Percentiles rank a stretch among this genome's conserved stretches.
Conservation (phyloP, 2,113 vertebrate species). For the Pycnonotus jocosus region DNA sequence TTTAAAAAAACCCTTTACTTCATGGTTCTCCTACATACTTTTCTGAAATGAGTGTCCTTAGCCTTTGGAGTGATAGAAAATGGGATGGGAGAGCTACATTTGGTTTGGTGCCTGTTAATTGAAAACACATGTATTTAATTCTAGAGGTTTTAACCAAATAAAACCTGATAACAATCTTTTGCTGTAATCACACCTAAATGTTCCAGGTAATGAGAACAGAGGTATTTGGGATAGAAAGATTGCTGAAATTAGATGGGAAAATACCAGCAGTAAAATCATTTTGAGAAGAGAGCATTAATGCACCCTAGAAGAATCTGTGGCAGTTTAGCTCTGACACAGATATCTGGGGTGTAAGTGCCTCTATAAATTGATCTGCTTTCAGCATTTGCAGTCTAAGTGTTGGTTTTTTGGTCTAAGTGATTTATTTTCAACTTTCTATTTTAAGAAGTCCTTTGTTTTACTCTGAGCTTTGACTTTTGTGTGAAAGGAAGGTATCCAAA, state of each 20-base stretch:
- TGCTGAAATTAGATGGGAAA: background rate
- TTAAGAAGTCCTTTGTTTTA: conserved; percentile 13
- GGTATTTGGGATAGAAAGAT: background rate
- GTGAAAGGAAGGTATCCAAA: background rate
- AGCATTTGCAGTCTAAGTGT: background rate
- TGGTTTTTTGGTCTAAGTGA: background rate
- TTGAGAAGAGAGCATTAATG: background rate
- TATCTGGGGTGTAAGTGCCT: background rate
- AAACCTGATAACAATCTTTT: background rate
- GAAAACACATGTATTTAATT: background rate
- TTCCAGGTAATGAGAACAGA: background rate
- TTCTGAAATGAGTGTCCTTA: background rate
- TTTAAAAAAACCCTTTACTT: background rate
- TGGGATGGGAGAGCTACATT: background rate
- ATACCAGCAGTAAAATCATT: background rate
- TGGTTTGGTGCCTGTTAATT: background rate
- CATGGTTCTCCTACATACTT: background rate
- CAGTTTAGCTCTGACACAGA: background rate
- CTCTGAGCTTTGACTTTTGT: background rate
- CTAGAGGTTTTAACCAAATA: background rate
- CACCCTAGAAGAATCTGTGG: background rate
- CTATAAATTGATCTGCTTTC: background rate
- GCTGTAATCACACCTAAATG: background rate
- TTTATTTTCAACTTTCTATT: conserved; percentile 10
- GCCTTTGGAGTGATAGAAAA: background rate